Percentiles rank a stretch among this genome's conserved stretches.
Conservation (phyloP, 1,140 invertebrate species). For the Drosophila grimshawi region DNA sequence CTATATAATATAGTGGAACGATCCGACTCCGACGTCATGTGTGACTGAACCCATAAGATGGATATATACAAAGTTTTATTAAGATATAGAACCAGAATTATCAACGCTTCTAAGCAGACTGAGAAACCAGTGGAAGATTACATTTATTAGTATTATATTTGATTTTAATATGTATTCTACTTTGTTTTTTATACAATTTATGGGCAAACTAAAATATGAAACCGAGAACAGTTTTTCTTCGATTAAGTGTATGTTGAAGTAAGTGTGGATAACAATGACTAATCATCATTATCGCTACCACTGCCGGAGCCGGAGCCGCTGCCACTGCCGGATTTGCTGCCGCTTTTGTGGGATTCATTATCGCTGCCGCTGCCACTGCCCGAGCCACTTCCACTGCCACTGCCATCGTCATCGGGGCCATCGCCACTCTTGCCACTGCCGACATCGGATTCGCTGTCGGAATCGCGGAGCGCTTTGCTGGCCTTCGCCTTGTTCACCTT, state of each 20-base stretch:
- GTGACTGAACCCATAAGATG: no score
- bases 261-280: not conserved
- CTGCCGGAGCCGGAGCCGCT: slow-evolving; percentile 55
- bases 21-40: no score
- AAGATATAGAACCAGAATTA: no score
- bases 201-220: not conserved
- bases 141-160: no score
- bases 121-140: no score
- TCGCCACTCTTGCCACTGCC: slow-evolving; percentile 72
- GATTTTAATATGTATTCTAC: no score
- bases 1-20: no score
- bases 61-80: no score
- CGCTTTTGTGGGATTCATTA: slow-evolving; percentile 59
- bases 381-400: slow-evolving; percentile 25
- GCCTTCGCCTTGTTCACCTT: slow-evolving; percentile 92
- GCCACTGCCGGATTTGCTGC: slow-evolving; percentile 58
- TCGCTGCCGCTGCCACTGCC: slow-evolving; percentile 53
- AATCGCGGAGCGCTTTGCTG: slow-evolving; percentile 91
- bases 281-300: slow-evolving; percentile 69
- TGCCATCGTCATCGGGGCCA: slow-evolving; percentile 44
- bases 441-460: slow-evolving; percentile 87
- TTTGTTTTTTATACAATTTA: not conserved
- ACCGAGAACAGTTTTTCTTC: no score
- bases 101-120: no score
- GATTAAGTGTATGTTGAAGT: no score